phyloP scores from a whole-genome alignment of 2,888 invertebrate species.

The Stictocephala bisonia region DNA sequence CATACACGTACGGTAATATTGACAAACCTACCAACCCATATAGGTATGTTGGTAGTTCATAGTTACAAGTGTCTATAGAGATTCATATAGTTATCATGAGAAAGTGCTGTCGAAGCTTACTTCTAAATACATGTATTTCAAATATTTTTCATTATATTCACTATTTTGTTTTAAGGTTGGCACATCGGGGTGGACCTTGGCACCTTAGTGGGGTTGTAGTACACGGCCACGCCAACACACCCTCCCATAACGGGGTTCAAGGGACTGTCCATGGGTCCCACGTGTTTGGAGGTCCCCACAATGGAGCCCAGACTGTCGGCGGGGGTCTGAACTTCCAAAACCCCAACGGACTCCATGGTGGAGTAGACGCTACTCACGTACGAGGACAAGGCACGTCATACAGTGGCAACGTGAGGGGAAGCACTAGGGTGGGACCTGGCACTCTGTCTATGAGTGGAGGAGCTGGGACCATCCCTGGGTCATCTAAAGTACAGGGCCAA shows the following conservation, averaged over 20 bases:
- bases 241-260: not conserved
- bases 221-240: slow-evolving; percentile 35
- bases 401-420: slow-evolving; percentile 3
- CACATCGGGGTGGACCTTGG: slow-evolving; percentile 8
- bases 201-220: slow-evolving; percentile 16
- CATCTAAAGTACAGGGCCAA: not conserved
- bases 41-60: too few species aligned
- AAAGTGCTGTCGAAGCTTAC: too few species aligned
- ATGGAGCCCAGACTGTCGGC: slow-evolving; percentile 23
- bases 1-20: too few species aligned
- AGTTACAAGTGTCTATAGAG: too few species aligned
- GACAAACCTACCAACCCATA: too few species aligned
- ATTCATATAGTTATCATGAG: too few species aligned
- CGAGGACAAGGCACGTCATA: slow-evolving; percentile 1
- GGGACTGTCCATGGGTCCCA: slow-evolving; percentile 15
- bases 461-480: not conserved
- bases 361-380: slow-evolving; percentile 3
- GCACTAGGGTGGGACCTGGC: slow-evolving; percentile 1
- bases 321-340: slow-evolving; percentile 2
- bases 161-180: slow-evolving; percentile 17
- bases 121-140: too few species aligned
- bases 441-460: slow-evolving; percentile 1
- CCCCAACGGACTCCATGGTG: slow-evolving; percentile 19
- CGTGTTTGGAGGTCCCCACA: slow-evolving; percentile 29
- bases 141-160: too few species aligned